Evolutionary conservation across 2,797 vertebrate genomes (phyloP).

Genomic region (Pteropus rufus): DNA sequence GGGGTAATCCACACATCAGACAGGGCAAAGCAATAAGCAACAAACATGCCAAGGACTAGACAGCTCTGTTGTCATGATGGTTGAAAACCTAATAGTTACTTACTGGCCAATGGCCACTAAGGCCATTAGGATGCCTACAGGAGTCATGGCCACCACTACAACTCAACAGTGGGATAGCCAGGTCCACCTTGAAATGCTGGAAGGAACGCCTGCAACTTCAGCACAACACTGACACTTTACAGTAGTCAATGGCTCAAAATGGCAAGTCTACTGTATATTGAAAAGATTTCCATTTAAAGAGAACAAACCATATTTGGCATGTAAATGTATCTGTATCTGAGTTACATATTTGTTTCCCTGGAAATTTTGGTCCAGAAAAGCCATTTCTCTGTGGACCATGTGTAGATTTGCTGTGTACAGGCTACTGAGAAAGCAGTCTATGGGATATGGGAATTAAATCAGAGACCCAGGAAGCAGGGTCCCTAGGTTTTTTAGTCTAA

Average conservation of each 20-base stretch:
- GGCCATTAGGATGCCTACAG: not conserved
- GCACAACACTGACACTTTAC: rapidly evolving
- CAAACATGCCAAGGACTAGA: rapidly evolving
- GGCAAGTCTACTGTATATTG: not conserved
- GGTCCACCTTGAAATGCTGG: too few species aligned
- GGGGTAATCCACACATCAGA: not conserved
- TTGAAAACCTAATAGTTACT: too few species aligned
- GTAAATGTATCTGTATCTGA: rapidly evolving
- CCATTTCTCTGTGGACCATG: not conserved
- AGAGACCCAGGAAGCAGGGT: not conserved
- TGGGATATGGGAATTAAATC: not conserved
- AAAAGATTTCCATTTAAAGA: not conserved
- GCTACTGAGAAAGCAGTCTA: not conserved
- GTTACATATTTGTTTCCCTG: not conserved
- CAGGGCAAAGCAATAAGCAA: not conserved
- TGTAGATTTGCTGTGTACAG: rapidly evolving
- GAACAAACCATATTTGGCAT: rapidly evolving
- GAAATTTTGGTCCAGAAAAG: not conserved
- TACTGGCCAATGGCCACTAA: too few species aligned
- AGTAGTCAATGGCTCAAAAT: rapidly evolving
- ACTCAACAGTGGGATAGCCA: not conserved
- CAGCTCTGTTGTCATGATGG: not conserved
- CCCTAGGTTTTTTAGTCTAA: not conserved
- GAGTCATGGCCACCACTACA: not conserved
- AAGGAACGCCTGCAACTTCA: not conserved